phyloP scores from a whole-genome alignment of 1,140 invertebrate species.

The Drosophila subpulchrella region DNA sequence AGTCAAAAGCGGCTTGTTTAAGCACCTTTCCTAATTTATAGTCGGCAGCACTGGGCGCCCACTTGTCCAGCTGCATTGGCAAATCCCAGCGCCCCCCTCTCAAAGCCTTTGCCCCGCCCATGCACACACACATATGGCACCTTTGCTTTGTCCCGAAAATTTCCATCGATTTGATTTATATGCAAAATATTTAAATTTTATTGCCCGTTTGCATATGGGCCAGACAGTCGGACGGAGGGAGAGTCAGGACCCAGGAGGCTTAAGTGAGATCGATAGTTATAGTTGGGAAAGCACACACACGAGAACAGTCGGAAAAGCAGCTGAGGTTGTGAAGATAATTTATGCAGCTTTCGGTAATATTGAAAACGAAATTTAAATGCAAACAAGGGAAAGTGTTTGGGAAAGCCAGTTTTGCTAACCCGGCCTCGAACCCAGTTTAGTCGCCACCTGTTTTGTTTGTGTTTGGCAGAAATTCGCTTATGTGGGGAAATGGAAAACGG shows the following conservation, averaged over 20 bases:
- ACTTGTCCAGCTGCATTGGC: constrained; percentile 40
- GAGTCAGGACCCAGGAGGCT: constrained; percentile 38
- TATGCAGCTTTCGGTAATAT: constrained; percentile 67
- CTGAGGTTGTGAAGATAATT: constrained; percentile 59
- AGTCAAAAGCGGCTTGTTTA: neutral
- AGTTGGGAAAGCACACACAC: constrained; percentile 26
- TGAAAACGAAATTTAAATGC: constrained; percentile 69
- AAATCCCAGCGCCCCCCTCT: constrained; percentile 17
- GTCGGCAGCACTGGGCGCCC: constrained; percentile 1
- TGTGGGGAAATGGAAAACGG: neutral
- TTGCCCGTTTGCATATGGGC: constrained; percentile 78
- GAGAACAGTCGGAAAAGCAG: constrained; percentile 27
- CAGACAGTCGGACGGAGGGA: constrained; percentile 5
- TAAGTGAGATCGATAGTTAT: constrained; percentile 79
- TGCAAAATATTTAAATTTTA: constrained; percentile 83
- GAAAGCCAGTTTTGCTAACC: constrained; percentile 45
- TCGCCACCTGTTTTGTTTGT: constrained; percentile 10
- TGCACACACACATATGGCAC: constrained; percentile 30
- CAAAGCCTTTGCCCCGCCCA: neutral
- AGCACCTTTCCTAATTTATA: neutral
- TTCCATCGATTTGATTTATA: constrained; percentile 81
- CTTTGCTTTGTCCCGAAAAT: constrained; percentile 67
- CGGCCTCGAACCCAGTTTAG: neutral
- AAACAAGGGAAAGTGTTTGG: constrained; percentile 49
- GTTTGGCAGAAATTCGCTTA: constrained; percentile 2